Percentiles rank a stretch among this genome's conserved stretches.
Conservation (phyloP, 2,888 invertebrate species). For the Gibbula magus region DNA sequence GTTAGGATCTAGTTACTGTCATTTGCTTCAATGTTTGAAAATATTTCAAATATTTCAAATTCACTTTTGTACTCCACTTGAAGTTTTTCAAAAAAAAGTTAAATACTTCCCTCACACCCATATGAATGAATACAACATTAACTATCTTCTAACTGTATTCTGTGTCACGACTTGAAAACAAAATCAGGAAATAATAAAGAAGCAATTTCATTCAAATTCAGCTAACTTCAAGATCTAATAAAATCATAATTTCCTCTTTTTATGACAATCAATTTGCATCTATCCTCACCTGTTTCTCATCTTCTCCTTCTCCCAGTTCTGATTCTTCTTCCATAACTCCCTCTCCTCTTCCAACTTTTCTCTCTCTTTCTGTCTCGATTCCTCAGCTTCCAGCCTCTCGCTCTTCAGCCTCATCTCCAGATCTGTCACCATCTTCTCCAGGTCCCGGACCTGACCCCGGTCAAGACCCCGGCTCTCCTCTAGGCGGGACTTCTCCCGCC, state of each 20-base stretch:
- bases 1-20: no score
- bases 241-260: no score
- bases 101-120: no score
- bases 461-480: constrained; percentile 12
- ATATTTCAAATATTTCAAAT: no score
- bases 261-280: no score
- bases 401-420: constrained; percentile 15
- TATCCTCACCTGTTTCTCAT: not conserved
- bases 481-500: not conserved
- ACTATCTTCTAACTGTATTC: no score
- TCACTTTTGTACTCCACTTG: no score
- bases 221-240: not conserved
- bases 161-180: no score
- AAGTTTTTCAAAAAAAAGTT: no score
- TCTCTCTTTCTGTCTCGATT: not conserved
- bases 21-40: no score
- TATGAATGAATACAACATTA: no score
- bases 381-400: not conserved
- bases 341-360: not conserved
- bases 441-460: not conserved
- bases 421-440: constrained; percentile 4
- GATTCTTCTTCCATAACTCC: not conserved
- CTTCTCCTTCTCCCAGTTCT: not conserved
- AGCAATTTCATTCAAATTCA: not conserved
- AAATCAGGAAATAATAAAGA: no score